Percentiles rank a stretch among this genome's conserved stretches.
phyloP scores from a whole-genome alignment of 2,888 invertebrate genomes.

The Leptinotarsa juncta region DNA sequence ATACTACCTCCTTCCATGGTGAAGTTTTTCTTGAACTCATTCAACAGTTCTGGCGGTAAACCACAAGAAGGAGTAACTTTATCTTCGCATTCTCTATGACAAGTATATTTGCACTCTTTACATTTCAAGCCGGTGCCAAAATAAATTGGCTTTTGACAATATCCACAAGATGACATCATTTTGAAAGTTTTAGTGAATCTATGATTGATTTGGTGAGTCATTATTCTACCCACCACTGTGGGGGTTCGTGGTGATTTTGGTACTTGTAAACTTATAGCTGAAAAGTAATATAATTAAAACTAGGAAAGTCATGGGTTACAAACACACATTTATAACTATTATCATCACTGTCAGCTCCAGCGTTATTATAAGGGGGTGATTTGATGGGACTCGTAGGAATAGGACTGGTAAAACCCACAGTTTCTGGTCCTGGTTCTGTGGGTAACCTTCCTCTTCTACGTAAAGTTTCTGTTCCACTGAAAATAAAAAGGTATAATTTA shows the following conservation, averaged over 20 bases:
- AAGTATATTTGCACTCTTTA: conserved; percentile 94
- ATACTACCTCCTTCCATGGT: conserved; percentile 71
- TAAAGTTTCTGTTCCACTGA: conserved; percentile 59
- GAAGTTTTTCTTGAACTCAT: conserved; percentile 82
- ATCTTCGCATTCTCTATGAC: conserved; percentile 88
- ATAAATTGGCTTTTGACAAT: conserved; percentile 74
- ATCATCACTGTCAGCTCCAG: conserved; percentile 67
- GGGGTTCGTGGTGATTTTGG: conserved; percentile 71
- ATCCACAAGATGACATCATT: conserved; percentile 89
- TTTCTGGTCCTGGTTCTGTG: conserved; percentile 72
- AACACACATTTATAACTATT: conserved; percentile 66
- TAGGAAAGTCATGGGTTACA: conserved; percentile 27
- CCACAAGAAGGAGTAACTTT: conserved; percentile 95
- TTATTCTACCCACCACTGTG: conserved; percentile 72
- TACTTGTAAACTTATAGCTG: conserved; percentile 69
- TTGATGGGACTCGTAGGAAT: conserved; percentile 71
- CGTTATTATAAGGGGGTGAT: conserved; percentile 70
- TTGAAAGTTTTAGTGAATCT: conserved; percentile 90
- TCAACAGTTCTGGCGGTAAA: conserved; percentile 85
- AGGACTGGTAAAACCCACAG: conserved; percentile 66
- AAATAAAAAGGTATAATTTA: conserved; percentile 33
- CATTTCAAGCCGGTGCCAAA: conserved; percentile 87
- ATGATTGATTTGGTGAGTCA: conserved; percentile 92
- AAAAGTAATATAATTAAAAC: conserved; percentile 26
- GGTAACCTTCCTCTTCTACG: conserved; percentile 68